A percentile compares a stretch with the other conserved stretches of the same genome.
Conservation (phyloP, 2,888 invertebrate genomes). For the Phortica magna region DNA sequence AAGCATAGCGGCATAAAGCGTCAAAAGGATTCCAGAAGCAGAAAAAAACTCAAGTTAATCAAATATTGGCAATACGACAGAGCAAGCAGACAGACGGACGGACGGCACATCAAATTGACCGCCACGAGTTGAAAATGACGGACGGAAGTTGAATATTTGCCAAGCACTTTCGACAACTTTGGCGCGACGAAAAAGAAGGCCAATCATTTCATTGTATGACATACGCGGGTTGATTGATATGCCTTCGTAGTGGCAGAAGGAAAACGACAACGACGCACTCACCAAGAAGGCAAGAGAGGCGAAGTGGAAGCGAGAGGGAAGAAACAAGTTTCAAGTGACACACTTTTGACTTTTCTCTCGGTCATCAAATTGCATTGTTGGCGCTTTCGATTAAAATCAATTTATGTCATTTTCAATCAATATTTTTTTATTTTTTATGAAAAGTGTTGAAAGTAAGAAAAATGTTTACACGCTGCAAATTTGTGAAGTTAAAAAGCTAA, state of each 20-base stretch:
- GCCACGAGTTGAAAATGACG: not conserved
- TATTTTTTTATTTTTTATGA: not conserved
- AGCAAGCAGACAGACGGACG: not conserved
- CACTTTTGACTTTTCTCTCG: not conserved
- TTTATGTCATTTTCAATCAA: slow-evolving; percentile 26
- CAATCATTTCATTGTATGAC: slow-evolving; percentile 3
- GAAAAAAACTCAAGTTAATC: not conserved
- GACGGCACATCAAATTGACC: not conserved
- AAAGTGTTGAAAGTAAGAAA: not conserved
- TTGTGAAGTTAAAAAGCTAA: not conserved
- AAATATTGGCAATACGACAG: not conserved
- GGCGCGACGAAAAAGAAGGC: not conserved
- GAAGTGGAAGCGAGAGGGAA: not conserved
- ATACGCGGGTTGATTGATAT: slow-evolving; percentile 18
- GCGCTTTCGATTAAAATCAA: slow-evolving; percentile 19
- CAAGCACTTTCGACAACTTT: slow-evolving; percentile 17
- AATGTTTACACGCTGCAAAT: not conserved
- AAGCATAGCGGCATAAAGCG: too few relatives aligned
- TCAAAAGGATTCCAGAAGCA: too few relatives aligned
- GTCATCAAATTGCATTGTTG: not conserved
- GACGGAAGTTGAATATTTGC: slow-evolving; percentile 13
- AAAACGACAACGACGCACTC: not conserved
- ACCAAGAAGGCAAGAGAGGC: not conserved
- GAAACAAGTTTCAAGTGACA: not conserved
- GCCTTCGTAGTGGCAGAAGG: not conserved